Base-by-base conservation (phyloP, 2,797 vertebrate genomes). In the Limosa lapponica region DNA sequence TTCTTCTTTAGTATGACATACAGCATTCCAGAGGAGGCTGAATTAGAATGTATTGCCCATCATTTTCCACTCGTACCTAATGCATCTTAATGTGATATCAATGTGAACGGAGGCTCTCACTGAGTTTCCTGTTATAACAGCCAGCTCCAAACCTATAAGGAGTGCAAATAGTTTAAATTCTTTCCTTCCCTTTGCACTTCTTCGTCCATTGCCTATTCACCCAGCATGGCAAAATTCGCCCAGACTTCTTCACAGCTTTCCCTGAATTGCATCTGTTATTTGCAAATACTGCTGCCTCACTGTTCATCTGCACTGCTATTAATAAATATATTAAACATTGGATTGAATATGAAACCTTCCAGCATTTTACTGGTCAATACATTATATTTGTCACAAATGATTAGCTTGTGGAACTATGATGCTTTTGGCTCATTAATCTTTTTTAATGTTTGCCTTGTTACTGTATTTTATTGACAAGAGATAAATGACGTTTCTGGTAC, bases 301-400 rank as follows among this genome's bases (percentile, higher is more conserved):
- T 85, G 37, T 71, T 87, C 70, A 41, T 55, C 16, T 27, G 10
- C 16, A 11, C 34, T 86, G 43, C 24, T 8, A 18, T 62, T 90
- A 83, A 75, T 81, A 94, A 94, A 83, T 34, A 65, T 19, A 78
- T 93, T 87, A 72, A 83, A 78, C 55, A 54, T 48, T 46, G 62
- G 36, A 94, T 51, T 90, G 51, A 64, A 64, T 87, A 75, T 44
- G 62, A 86, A 94, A 84, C 77, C 89, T 95, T 49, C 66, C 51
- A 62, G 77, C 77, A 52, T 90, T 96, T 91, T 82, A 70, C 69
- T 91, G 82, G 85, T 95, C 95, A 93, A 77, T 95, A 79, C 11
- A 55, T 95, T 91, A 83, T 48, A 79, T n/a, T 48, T 93, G 75
- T 88, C 89, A 87, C 85, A 87, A 90, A 72, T 93, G 0, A 94